Evolutionary conservation across 2,113 vertebrate species (phyloP), one percentile per base, ranked within the genome.

Genomic region (Copsychus sechellarum): DNA sequence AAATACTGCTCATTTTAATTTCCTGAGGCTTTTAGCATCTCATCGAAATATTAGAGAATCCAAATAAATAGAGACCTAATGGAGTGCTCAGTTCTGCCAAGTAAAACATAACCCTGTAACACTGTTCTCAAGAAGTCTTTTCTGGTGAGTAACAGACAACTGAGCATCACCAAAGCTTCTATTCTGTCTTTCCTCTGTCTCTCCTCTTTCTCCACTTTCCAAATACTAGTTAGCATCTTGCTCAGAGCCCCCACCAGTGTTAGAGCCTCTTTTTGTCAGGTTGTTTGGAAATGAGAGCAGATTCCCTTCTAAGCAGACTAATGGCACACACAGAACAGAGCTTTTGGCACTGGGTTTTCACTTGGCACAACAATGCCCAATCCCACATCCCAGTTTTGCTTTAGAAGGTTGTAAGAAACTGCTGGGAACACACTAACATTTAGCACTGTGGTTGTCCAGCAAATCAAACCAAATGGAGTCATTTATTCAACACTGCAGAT

Each of bases 21-120:
- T 95, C 79, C 81, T 82, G 62, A 73, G 64, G 26, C 17, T 64
- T 80, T 58, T 54, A 80, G 26, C 13, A 88, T 70, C 42, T 90
- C 56, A 80, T 33, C 0, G 0, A 90, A 86, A 31, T 81, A 62
- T 33, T 19, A 51, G 48, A n/a, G 40, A 73, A 57, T 81, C 24
- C 57, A 95, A 92, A 91, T 38, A 92, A 93, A 92, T 45, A 87
- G 45, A 79, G 40, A 73, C 34, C 31, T 69, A 70, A 92, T 26
- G 54, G 50, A 74, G 34, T 29, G 42, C 47, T 76, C 72, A 24
- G 56, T 81, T 92, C 86, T 92, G 65, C 73, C 94, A 92, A 80
- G 57, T 73, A 67, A 93, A 96, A 67, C 26, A 48, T 38, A 85
- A 79, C 45, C 48, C 28, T 45, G 6, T 48, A 66, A 81, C 25